Percentiles rank a stretch among this genome's conserved stretches.
These are phyloP conservation scores for Manduca sexta DNA, from an alignment of 1,140 invertebrate genomes.

Conservation along the genomic window DNA sequence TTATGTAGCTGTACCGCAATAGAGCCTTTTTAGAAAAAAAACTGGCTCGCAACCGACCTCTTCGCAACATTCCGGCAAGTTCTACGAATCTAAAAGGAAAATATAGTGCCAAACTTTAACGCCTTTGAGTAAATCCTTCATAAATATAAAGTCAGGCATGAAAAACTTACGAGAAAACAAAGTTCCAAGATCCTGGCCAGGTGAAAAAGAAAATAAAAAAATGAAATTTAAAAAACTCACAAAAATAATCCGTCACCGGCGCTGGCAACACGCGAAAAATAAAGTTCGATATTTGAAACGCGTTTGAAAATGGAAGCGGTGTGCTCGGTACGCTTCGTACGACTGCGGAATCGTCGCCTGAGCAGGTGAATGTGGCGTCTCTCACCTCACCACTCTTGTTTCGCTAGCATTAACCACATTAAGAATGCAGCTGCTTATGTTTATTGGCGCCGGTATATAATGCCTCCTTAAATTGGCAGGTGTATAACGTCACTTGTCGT, in stretches of 20 bases:
- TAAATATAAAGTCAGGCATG: neutral
- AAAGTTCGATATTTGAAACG: conserved; percentile 22
- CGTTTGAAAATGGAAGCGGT: conserved; percentile 37
- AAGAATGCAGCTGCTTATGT: conserved; percentile 22
- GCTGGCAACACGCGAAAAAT: conserved; percentile 43
- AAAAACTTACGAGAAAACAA: neutral
- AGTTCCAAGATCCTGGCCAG: neutral
- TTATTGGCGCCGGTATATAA: conserved; percentile 17
- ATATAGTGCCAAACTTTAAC: neutral
- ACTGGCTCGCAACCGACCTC: neutral
- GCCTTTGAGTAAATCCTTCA: neutral
- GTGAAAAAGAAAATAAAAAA: conserved; percentile 9
- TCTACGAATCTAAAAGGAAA: neutral
- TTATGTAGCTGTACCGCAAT: neutral
- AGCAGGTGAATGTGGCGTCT: conserved; percentile 62
- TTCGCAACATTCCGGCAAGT: conserved; percentile 1
- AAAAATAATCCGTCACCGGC: conserved; percentile 19
- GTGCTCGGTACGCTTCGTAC: conserved; percentile 35
- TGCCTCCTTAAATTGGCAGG: conserved; percentile 35
- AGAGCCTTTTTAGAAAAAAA: neutral
- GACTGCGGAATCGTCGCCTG: conserved; percentile 49
- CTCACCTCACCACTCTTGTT: conserved; percentile 49
- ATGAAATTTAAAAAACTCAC: conserved; percentile 40
- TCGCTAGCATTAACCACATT: conserved; percentile 33
- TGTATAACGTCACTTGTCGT: conserved; percentile 31